Base-by-base conservation (phyloP, 2,113 vertebrate species). In the Sminthopsis crassicaudata region DNA sequence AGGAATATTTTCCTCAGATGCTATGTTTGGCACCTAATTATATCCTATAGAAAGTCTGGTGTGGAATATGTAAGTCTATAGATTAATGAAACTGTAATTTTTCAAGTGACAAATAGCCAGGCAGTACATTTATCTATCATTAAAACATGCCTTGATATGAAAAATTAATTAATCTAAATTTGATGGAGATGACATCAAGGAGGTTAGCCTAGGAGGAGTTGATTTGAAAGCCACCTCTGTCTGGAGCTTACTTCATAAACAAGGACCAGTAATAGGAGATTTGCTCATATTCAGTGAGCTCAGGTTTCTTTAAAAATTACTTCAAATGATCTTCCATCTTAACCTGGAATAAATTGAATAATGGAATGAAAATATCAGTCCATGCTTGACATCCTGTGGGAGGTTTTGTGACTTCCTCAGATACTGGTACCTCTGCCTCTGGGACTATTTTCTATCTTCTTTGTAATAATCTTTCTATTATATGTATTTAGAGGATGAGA, bases 11-110 rank as follows among this genome's bases (percentile, higher is more conserved):
- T 42, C 48, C 46, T 53, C 90, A 89, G 91, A 96, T 91, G 30
- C n/a, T 55, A 27, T 46, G 30, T 89, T 90, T n/a, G 93, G 8
- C 92, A 95, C 54, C 51, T 95, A 93, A 96, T 96, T 97, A 94
- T 60, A 90, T 53, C 9, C 23, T 76, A 94, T 92, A 92, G 89
- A 93, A 96, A 95, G 76, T 46, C 16, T 94, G 12, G 91, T 46
- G 46, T 16, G 24, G 24, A 46, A 54, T 42, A 25, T 91, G 42
- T 42, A 55, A 46, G 8, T 14, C 3, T 36, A 94, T 90, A 51
- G 84, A 90, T 22, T 91, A 97, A 96, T 22, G 89, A 91, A 97
- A 96, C 52, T 24, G 16, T 54, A 55, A 94, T 94, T 96, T 93
- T 76, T 93, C 90, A 93, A 84, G 10, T 50, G 46, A 24, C 93